These are phyloP conservation scores for Patella caerulea DNA, from an alignment of 2,888 invertebrate species.

Conservation along the genomic window DNA sequence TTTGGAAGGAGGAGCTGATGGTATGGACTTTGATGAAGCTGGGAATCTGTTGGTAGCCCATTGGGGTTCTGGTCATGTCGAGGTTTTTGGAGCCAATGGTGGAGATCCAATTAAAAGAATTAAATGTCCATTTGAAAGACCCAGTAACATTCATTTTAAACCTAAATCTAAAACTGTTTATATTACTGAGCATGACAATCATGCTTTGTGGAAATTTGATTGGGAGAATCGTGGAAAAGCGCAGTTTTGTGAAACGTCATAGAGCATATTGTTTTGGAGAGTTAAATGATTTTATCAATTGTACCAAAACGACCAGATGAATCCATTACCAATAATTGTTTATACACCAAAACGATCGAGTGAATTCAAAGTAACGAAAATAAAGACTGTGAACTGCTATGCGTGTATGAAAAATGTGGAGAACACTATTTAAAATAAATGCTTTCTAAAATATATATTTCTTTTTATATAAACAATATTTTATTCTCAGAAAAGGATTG, in stretches of 20 bases:
- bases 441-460: too few species aligned
- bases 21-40: conserved; percentile 67
- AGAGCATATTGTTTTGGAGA: too few species aligned
- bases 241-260: conserved; percentile 58
- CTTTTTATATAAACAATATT: too few species aligned
- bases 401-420: too few species aligned
- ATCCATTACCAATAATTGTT: too few species aligned
- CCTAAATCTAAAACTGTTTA: conserved; percentile 56
- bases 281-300: too few species aligned
- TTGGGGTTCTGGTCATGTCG: conserved; percentile 61
- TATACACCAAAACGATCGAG: too few species aligned
- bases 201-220: conserved; percentile 64
- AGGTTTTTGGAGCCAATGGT: conserved; percentile 61
- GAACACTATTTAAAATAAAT: too few species aligned
- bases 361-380: too few species aligned
- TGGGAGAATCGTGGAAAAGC: conserved; percentile 61
- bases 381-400: too few species aligned
- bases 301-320: too few species aligned
- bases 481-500: too few species aligned
- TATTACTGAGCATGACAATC: conserved; percentile 63
- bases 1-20: conserved; percentile 65
- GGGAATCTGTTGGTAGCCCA: conserved; percentile 65
- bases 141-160: conserved; percentile 65
- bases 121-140: conserved; percentile 58
- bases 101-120: conserved; percentile 58